phyloP scores from a whole-genome alignment of 2,113 vertebrate genomes.

The Aphelocoma coerulescens region DNA sequence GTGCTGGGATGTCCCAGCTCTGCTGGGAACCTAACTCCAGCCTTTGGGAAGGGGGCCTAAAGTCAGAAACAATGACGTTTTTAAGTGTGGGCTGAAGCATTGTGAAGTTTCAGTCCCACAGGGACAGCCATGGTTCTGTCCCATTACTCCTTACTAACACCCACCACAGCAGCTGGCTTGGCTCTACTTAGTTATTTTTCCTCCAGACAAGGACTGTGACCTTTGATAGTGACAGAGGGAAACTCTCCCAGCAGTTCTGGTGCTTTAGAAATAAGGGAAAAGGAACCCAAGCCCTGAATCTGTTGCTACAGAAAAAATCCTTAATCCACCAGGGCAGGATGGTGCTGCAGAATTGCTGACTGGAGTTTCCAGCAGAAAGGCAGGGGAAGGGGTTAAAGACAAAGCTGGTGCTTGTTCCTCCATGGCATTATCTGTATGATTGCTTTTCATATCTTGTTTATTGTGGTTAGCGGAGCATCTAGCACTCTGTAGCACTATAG shows the following conservation, averaged over 20 bases:
- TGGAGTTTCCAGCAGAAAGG: neutral
- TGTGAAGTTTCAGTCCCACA: neutral
- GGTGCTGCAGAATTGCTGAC: neutral
- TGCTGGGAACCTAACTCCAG: neutral
- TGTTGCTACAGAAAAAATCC: neutral
- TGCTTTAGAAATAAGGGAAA: neutral
- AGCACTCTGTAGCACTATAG: neutral
- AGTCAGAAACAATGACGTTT: neutral
- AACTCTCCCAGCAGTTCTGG: neutral
- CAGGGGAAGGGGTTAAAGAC: slow-evolving; percentile 55
- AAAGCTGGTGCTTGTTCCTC: neutral
- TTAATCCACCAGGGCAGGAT: neutral
- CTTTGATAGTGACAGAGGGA: neutral
- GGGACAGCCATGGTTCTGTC: neutral
- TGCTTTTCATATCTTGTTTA: slow-evolving; percentile 71
- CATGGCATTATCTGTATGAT: slow-evolving; percentile 63
- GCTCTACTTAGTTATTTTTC: neutral
- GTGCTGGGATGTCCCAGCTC: neutral
- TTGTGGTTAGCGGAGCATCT: slow-evolving; percentile 63
- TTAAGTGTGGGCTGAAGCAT: neutral
- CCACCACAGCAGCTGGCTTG: neutral
- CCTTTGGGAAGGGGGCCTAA: neutral
- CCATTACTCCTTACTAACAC: neutral
- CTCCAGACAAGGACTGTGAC: neutral
- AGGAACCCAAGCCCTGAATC: neutral